Evolutionary conservation across 2,113 vertebrate species (phyloP).

Genomic region (Pelvicachromis taeniatus): DNA sequence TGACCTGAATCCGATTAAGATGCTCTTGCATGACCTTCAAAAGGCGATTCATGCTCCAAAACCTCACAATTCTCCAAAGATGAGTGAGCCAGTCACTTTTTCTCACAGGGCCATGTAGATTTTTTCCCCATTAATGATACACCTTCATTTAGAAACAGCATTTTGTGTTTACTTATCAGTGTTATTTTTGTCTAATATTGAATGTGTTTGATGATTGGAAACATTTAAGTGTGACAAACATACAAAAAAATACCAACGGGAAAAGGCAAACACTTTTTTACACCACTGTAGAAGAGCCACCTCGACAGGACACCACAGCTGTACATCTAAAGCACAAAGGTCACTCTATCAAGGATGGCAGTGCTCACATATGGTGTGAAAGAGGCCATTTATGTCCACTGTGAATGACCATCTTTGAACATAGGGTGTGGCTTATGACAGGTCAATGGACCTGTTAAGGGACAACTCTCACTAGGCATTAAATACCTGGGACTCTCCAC

Average conservation of each 20-base stretch:
- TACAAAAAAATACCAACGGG: rapidly evolving
- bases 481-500: background rate
- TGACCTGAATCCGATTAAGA: background rate
- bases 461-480: too few species aligned
- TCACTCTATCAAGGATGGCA: background rate
- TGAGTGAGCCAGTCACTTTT: background rate
- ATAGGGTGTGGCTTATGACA: background rate
- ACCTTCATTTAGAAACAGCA: background rate
- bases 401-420: background rate
- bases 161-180: background rate
- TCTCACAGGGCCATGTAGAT: background rate
- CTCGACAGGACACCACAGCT: too few species aligned
- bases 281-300: too few species aligned
- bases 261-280: too few species aligned
- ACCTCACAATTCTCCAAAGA: background rate
- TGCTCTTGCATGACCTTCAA: background rate
- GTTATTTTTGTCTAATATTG: background rate
- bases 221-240: background rate
- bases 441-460: too few species aligned
- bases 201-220: background rate
- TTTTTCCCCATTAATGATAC: background rate
- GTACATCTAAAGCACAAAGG: background rate
- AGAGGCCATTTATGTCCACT: background rate
- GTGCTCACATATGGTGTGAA: background rate
- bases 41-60: background rate